Conservation (phyloP, 2,888 invertebrate species). For the Callyntrura sp. region DNA sequence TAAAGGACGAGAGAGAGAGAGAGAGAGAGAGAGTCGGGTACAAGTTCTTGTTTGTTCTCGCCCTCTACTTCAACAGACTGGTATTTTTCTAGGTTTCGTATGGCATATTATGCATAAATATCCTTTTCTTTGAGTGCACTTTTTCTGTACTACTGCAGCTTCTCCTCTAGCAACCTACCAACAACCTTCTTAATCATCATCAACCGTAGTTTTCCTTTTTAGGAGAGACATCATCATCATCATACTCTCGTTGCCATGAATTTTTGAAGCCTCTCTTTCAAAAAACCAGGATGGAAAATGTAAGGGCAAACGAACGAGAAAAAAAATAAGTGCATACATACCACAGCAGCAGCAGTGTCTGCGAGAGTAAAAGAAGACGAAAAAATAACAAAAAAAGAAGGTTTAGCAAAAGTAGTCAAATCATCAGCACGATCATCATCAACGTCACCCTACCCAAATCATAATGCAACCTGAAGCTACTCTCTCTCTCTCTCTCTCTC, state of each 20-base stretch:
- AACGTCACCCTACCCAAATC: conserved; percentile 51
- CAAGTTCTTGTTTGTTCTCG: conserved; percentile 11
- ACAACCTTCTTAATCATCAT: conserved; percentile 50
- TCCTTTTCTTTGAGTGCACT: neutral
- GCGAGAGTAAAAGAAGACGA: conserved; percentile 7
- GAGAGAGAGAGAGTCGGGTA: conserved; percentile 12
- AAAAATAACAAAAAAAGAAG: conserved; percentile 32
- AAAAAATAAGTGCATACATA: conserved; percentile 20
- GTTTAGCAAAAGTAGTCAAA: conserved; percentile 63
- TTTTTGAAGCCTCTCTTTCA: conserved; percentile 52
- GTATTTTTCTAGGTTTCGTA: conserved; percentile 27
- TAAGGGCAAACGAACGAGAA: conserved; percentile 51
- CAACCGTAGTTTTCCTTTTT: conserved; percentile 65
- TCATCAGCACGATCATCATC: conserved; percentile 61
- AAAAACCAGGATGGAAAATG: conserved; percentile 68
- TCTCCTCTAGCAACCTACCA: conserved; percentile 21
- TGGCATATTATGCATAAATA: conserved; percentile 29
- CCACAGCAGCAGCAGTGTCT: neutral
- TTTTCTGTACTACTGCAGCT: neutral
- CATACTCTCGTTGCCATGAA: neutral
- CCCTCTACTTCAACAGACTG: neutral
- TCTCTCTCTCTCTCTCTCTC: too few species aligned
- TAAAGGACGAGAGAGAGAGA: conserved; percentile 24
- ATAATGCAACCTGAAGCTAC: neutral
- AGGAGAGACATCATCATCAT: conserved; percentile 53